Percentiles rank a stretch among this genome's conserved stretches.
Conservation (phyloP, 2,888 invertebrate genomes). For the Isoperla grammatica region DNA sequence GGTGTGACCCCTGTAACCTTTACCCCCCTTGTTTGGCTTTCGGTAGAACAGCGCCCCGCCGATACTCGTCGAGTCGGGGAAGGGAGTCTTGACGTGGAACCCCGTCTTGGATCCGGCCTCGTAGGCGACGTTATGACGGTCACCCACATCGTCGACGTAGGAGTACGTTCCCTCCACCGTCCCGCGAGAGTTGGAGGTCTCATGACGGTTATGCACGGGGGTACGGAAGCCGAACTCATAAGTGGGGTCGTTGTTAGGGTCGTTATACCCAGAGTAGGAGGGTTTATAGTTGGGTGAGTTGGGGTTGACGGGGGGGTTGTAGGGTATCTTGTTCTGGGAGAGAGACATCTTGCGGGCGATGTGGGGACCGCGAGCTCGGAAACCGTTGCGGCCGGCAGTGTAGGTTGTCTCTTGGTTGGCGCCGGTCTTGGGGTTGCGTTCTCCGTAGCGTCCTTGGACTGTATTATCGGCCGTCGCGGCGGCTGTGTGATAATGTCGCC, state of each 20-base stretch:
- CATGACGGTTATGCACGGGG: slow-evolving; percentile 60
- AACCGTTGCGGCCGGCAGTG: slow-evolving; percentile 72
- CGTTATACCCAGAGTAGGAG: slow-evolving; percentile 65
- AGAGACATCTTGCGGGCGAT: slow-evolving; percentile 65
- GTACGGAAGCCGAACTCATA: slow-evolving; percentile 65
- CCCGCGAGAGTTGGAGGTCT: slow-evolving; percentile 50
- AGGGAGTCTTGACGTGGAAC: slow-evolving; percentile 65
- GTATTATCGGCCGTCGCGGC: slow-evolving; percentile 59
- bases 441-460: slow-evolving; percentile 55
- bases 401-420: slow-evolving; percentile 64
- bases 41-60: slow-evolving; percentile 25
- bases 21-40: slow-evolving; percentile 16
- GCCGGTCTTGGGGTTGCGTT: slow-evolving; percentile 65
- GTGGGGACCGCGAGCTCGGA: slow-evolving; percentile 70
- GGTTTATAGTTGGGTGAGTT: slow-evolving; percentile 42
- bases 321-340: slow-evolving; percentile 49
- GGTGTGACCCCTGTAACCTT: slow-evolving; percentile 53
- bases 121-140: slow-evolving; percentile 68
- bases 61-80: slow-evolving; percentile 52
- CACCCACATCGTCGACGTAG: slow-evolving; percentile 68
- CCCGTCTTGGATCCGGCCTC: slow-evolving; percentile 70
- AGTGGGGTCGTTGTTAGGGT: slow-evolving; percentile 71
- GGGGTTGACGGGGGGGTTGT: slow-evolving; percentile 36
- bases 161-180: slow-evolving; percentile 54
- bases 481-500: slow-evolving; percentile 61